A percentile compares a stretch with the other conserved stretches of the same genome.
These are phyloP conservation scores for Eudorcas thomsonii DNA, from an alignment of 2,113 vertebrate genomes.

Conservation along the genomic window DNA sequence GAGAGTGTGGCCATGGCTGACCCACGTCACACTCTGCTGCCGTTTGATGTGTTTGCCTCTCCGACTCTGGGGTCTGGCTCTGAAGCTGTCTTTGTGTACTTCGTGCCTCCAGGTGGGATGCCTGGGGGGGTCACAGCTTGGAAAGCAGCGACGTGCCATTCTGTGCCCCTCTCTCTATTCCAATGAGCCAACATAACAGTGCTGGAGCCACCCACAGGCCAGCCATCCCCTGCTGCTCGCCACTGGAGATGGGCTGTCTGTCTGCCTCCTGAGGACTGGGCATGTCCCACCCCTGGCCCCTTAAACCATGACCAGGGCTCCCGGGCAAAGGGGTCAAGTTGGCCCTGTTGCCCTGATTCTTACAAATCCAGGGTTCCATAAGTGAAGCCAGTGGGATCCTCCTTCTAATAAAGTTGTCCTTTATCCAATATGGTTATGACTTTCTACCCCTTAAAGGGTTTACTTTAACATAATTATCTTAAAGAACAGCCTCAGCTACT, in stretches of 20 bases:
- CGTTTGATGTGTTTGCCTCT: fast-evolving
- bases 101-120: background rate
- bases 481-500: background rate
- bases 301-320: background rate
- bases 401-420: background rate
- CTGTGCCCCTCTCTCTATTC: background rate
- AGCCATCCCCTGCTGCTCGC: background rate
- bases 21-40: background rate
- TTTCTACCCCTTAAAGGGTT: background rate
- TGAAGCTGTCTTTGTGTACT: background rate
- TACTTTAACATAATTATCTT: background rate
- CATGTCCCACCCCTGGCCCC: background rate
- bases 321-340: background rate
- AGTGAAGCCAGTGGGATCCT: background rate
- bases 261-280: background rate
- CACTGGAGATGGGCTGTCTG: background rate
- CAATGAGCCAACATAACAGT: background rate
- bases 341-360: background rate
- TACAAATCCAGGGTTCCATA: background rate
- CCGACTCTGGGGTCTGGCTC: background rate
- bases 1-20: background rate
- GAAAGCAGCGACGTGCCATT: background rate
- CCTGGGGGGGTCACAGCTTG: background rate
- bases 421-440: background rate
- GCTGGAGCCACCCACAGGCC: background rate